Conservation (phyloP, 2,888 invertebrate species). For the Apamea epomidion region DNA sequence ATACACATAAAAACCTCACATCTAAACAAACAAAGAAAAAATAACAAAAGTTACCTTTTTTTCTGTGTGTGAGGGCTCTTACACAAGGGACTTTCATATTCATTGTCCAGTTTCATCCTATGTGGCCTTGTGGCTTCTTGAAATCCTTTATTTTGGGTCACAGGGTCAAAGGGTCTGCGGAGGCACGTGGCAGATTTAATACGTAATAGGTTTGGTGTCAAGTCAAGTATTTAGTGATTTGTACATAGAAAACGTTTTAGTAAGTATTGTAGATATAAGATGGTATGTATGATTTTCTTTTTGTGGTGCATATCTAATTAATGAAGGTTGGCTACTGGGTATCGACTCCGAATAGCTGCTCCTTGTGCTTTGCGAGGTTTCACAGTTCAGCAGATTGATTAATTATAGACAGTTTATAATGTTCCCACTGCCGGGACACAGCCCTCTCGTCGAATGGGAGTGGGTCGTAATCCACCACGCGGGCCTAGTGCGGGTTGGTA, state of each 20-base stretch:
- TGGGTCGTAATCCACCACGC: no score
- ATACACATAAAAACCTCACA: neutral
- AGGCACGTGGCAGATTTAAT: constrained; percentile 14
- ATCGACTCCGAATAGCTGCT: neutral
- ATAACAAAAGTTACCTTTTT: neutral
- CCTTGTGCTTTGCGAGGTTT: neutral
- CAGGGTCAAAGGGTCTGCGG: constrained; percentile 25
- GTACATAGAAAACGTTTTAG: neutral
- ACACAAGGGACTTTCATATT: neutral
- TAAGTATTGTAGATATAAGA: neutral
- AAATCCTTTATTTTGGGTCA: constrained; percentile 51
- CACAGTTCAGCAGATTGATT: neutral
- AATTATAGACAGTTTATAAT: no score
- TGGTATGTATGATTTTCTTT: neutral
- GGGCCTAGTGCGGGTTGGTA: no score
- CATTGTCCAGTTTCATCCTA: constrained; percentile 25
- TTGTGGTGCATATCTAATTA: neutral
- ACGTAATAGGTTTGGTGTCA: neutral
- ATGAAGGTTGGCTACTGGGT: no score
- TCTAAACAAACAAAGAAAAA: neutral
- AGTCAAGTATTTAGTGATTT: neutral
- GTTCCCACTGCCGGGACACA: no score
- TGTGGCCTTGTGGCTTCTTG: constrained; percentile 36
- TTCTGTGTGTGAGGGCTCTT: constrained; percentile 1
- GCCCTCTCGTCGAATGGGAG: no score